phyloP scores from a whole-genome alignment of 1,140 invertebrate species.

The Papilio glaucus region DNA sequence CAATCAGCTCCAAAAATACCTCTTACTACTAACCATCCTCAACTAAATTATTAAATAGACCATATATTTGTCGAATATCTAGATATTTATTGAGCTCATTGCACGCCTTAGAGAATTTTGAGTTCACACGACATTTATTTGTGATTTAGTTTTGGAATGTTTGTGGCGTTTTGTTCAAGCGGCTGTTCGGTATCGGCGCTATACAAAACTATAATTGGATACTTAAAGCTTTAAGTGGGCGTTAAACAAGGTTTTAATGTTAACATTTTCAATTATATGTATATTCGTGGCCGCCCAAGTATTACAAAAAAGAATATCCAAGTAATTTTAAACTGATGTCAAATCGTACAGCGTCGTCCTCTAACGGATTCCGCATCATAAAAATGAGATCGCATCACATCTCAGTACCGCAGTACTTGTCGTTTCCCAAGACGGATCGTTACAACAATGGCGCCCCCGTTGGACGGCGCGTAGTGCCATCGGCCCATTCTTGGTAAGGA shows the following conservation, averaged over 20 bases:
- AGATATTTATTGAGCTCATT: conserved; percentile 17
- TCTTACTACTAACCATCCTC: conserved; percentile 3
- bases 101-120: background rate
- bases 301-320: conserved; percentile 43
- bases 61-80: conserved; percentile 8
- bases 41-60: background rate
- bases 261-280: background rate
- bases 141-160: conserved; percentile 61
- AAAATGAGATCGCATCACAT: conserved; percentile 62
- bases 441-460: background rate
- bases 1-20: conserved; percentile 25
- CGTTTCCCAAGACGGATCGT: background rate
- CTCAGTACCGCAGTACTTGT: conserved; percentile 41
- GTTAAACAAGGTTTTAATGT: conserved; percentile 17
- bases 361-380: conserved; percentile 30
- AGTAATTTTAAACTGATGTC: conserved; percentile 38
- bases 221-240: conserved; percentile 50
- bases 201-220: conserved; percentile 49
- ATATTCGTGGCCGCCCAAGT: conserved; percentile 18
- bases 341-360: conserved; percentile 30
- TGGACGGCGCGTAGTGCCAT: background rate
- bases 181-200: conserved; percentile 52
- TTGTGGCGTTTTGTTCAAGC: conserved; percentile 67
- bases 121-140: conserved; percentile 18
- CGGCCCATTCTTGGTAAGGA: background rate